phyloP scores from a whole-genome alignment of 2,113 vertebrate species.

The Alosa alosa region DNA sequence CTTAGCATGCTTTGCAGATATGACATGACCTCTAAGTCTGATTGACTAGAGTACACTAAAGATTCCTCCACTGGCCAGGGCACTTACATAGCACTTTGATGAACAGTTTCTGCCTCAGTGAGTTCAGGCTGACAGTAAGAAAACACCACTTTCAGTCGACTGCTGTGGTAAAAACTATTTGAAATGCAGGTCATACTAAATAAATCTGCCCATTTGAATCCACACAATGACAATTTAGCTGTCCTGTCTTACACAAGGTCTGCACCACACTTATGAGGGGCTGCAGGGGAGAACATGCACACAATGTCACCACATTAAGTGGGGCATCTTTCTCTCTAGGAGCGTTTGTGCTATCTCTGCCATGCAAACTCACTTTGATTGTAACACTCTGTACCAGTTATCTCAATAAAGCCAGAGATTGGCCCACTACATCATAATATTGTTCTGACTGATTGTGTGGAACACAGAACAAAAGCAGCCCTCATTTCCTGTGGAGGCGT shows the following conservation, averaged over 20 bases:
- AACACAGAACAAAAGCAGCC: not conserved
- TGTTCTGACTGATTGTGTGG: not conserved
- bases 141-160: constrained; percentile 26
- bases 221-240: constrained; percentile 28
- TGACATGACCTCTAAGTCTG: constrained; percentile 34
- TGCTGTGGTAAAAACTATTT: constrained; percentile 39
- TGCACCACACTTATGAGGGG: constrained; percentile 12
- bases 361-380: constrained; percentile 6
- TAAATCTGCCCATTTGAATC: constrained; percentile 39
- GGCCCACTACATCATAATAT: constrained; percentile 14
- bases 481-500: not conserved
- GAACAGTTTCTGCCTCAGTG: constrained; percentile 38
- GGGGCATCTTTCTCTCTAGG: constrained; percentile 8
- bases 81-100: constrained; percentile 36
- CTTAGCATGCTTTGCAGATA: not conserved
- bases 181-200: constrained; percentile 25
- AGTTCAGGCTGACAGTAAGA: constrained; percentile 34
- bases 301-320: constrained; percentile 22
- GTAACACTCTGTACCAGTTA: constrained; percentile 16
- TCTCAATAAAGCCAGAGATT: not conserved
- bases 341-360: constrained; percentile 9
- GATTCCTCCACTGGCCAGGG: not conserved
- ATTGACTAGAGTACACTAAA: constrained; percentile 6
- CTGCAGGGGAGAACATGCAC: not conserved
- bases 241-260: constrained; percentile 30